Percentiles rank a stretch among this genome's conserved stretches.
Conservation (phyloP, 2,888 invertebrate species). For the Lasius fuliginosus region DNA sequence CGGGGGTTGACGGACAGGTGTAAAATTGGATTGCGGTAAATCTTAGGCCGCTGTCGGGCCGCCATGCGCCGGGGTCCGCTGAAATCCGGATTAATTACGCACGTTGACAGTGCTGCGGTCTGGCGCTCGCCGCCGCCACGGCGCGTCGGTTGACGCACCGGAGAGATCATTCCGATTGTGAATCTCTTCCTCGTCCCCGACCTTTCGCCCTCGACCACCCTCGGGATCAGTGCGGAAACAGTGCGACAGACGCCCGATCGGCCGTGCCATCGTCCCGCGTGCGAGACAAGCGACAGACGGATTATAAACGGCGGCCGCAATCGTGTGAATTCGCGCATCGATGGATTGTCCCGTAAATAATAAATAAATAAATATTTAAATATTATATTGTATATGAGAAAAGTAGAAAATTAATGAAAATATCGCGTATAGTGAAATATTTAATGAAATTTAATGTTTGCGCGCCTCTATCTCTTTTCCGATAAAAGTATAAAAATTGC, state of each 20-base stretch:
- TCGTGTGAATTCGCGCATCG: neutral
- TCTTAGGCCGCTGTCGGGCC: slow-evolving; percentile 76
- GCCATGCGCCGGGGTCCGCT: slow-evolving; percentile 65
- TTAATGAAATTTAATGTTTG: too few species aligned
- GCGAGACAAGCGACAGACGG: slow-evolving; percentile 22
- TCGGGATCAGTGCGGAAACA: slow-evolving; percentile 55
- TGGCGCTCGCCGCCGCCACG: slow-evolving; percentile 55
- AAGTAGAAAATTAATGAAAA: neutral
- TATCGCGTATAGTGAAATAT: too few species aligned
- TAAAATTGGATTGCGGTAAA: slow-evolving; percentile 82
- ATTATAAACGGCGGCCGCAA: slow-evolving; percentile 21
- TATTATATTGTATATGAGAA: too few species aligned
- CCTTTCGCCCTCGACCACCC: slow-evolving; percentile 47
- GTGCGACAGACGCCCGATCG: slow-evolving; percentile 22
- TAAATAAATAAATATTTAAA: too few species aligned
- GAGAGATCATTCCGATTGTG: slow-evolving; percentile 68
- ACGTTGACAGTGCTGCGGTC: slow-evolving; percentile 80
- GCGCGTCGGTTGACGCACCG: slow-evolving; percentile 56
- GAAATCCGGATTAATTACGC: slow-evolving; percentile 81
- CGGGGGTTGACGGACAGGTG: slow-evolving; percentile 77
- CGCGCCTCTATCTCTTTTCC: too few species aligned
- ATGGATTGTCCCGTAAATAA: neutral
- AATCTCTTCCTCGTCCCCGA: slow-evolving; percentile 65
- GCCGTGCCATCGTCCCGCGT: slow-evolving; percentile 1
- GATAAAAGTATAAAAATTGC: too few species aligned